phyloP scores from a whole-genome alignment of 2,888 invertebrate species.

The Leuctra nigra region DNA sequence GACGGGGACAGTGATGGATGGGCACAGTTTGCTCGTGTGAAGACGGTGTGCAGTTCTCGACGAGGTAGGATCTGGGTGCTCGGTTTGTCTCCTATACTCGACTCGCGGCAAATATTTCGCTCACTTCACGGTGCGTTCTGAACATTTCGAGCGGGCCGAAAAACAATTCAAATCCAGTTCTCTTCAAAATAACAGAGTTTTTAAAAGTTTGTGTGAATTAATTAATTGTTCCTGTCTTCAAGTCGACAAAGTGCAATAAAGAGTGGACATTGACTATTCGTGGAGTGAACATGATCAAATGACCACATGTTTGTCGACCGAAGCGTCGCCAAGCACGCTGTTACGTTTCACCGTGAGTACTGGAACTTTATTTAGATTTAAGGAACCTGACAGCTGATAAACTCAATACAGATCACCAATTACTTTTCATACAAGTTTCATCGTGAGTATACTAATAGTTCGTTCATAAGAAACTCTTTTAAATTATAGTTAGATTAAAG shows the following conservation, averaged over 20 bases:
- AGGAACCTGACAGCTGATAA: too few relatives aligned
- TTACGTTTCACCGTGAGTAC: too few relatives aligned
- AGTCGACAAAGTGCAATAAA: neutral
- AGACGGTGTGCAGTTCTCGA: neutral
- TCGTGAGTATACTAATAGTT: too few relatives aligned
- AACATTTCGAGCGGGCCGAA: neutral
- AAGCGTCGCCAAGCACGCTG: too few relatives aligned
- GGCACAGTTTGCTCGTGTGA: neutral
- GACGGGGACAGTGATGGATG: conserved; percentile 1
- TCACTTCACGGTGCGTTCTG: neutral
- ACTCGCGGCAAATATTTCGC: neutral
- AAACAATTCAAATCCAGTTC: neutral
- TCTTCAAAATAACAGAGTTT: neutral
- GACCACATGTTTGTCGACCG: too few relatives aligned
- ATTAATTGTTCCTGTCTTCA: neutral
- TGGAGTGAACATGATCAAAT: too few relatives aligned
- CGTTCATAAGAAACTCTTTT: too few relatives aligned
- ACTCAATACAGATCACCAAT: too few relatives aligned
- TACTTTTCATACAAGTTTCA: too few relatives aligned
- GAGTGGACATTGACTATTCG: too few relatives aligned
- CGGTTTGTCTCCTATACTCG: neutral
- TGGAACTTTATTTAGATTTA: too few relatives aligned
- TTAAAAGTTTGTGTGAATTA: neutral
- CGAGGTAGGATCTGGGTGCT: neutral
- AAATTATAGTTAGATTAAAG: too few relatives aligned